Conservation (phyloP, 2,888 invertebrate species). For the Hydriomena furcata region DNA sequence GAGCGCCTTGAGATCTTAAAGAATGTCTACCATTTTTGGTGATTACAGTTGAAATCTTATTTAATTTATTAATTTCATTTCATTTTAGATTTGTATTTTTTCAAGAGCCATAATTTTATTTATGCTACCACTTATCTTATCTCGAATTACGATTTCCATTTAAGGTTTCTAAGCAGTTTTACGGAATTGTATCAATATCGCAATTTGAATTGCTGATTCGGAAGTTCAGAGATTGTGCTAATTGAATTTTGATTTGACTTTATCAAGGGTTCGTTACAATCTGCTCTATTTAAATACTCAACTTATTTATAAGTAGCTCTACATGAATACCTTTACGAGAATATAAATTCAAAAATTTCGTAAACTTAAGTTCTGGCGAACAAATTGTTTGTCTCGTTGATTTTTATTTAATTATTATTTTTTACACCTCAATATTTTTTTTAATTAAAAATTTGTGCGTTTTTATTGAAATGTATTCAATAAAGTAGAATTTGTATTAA, state of each 20-base stretch:
- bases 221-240: conserved; percentile 45
- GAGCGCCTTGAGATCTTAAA: no score
- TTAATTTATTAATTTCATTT: no score
- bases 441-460: no score
- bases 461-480: no score
- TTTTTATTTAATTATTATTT: not conserved
- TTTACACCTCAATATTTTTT: not conserved
- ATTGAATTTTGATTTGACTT: conserved; percentile 50
- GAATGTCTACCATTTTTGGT: not conserved
- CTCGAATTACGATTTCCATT: conserved; percentile 26
- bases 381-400: no score
- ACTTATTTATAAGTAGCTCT: not conserved
- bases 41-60: no score
- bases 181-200: conserved; percentile 52
- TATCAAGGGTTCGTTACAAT: conserved; percentile 25
- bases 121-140: not conserved
- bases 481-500: no score
- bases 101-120: not conserved
- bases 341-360: no score
- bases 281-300: conserved; percentile 12
- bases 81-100: no score
- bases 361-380: no score
- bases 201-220: conserved; percentile 56
- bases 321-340: no score
- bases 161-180: conserved; percentile 28